A percentile compares a stretch with the other conserved stretches of the same genome.
phyloP scores from a whole-genome alignment of 2,113 vertebrate genomes.

The Cisticola juncidis region DNA sequence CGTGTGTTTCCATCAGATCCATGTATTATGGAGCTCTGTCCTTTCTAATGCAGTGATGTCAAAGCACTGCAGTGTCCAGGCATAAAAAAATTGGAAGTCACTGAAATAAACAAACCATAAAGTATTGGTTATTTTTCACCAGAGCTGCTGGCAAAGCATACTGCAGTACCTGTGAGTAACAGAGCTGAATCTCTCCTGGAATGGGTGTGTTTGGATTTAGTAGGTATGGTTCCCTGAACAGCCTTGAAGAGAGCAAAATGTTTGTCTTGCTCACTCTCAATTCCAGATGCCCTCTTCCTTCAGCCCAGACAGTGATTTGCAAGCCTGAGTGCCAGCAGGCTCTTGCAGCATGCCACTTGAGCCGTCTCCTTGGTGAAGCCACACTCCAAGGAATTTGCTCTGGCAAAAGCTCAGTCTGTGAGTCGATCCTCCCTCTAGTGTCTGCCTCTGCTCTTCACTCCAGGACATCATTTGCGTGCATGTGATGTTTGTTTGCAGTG shows the following conservation, averaged over 20 bases:
- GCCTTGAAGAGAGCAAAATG: not conserved
- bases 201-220: not conserved
- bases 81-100: not conserved
- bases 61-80: not conserved
- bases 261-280: not conserved
- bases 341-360: not conserved
- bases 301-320: not conserved
- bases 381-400: not conserved
- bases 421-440: constrained; percentile 10
- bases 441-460: constrained; percentile 15
- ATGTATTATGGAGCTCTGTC: not conserved
- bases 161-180: not conserved
- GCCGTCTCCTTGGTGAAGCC: not conserved
- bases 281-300: not conserved
- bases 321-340: not conserved
- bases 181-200: not conserved
- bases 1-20: not conserved
- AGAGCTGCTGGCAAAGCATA: not conserved
- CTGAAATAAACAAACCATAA: not conserved
- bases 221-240: not conserved
- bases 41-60: not conserved
- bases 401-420: not conserved
- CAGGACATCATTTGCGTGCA: not conserved
- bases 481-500: not conserved
- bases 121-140: not conserved